phyloP scores from a whole-genome alignment of 2,888 invertebrate genomes.

The Nysson spinosus region DNA sequence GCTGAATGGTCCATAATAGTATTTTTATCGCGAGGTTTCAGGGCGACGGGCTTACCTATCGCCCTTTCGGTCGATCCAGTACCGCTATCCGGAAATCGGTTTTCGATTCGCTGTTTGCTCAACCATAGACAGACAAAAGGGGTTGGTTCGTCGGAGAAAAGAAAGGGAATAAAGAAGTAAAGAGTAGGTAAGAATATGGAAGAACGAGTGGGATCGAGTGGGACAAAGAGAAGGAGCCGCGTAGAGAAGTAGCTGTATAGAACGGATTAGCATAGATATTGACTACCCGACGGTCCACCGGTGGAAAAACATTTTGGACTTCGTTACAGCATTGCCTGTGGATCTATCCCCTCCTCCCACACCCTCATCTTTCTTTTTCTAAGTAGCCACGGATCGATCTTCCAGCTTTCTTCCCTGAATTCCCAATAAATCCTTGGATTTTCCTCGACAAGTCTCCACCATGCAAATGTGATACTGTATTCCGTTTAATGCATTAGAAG shows the following conservation, averaged over 20 bases:
- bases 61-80: background rate
- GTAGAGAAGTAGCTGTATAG: conserved; percentile 51
- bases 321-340: conserved; percentile 42
- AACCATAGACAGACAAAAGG: conserved; percentile 42
- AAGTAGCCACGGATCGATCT: conserved; percentile 47
- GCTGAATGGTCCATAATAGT: conserved; percentile 35
- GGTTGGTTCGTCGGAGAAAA: conserved; percentile 4
- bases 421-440: conserved; percentile 40
- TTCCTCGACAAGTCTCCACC: conserved; percentile 4
- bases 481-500: conserved; percentile 6
- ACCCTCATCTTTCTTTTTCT: conserved; percentile 3
- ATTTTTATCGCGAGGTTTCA: conserved; percentile 37
- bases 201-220: conserved; percentile 15
- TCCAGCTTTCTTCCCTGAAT: conserved; percentile 15
- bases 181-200: background rate
- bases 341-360: conserved; percentile 29
- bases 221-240: conserved; percentile 14
- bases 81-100: conserved; percentile 30
- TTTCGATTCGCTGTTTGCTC: conserved; percentile 40
- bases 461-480: conserved; percentile 23
- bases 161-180: conserved; percentile 10
- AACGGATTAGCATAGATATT: conserved; percentile 68
- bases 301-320: conserved; percentile 63
- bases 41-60: conserved; percentile 9
- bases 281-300: conserved; percentile 52